Base-by-base conservation (phyloP, 2,113 vertebrate genomes). In the Miniopterus natalensis region DNA sequence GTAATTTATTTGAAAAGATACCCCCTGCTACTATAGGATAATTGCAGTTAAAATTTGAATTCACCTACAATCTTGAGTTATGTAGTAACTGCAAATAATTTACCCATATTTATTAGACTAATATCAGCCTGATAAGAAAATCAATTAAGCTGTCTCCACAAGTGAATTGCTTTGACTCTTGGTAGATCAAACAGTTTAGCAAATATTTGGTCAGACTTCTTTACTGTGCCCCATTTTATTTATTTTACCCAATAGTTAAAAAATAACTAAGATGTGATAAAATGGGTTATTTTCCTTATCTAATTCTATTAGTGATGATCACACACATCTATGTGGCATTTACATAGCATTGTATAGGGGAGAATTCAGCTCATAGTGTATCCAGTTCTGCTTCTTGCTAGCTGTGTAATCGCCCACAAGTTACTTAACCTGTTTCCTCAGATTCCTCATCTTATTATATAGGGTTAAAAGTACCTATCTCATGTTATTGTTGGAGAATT, bases 41-140 rank as follows among this genome's bases (percentile, higher is more conserved):
- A 66, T 57, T 81, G 3, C 31, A 92, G 5, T 63, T 93, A 74
- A 68, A 61, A 70, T 84, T 86, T 53, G 29, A 92, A 91, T 51
- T 92, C 10, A 55, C 25, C 12, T 89, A 2, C 40, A 79, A 70
- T 17, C 10, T 65, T 95, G 45, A 87, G 10, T 27, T 84, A 21
- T 51, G 2, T 36, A 31, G 5, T 36, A 81, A 42, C 2, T 80
- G 3, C 14, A 92, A 75, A 80, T 45, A 68, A 51, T 49, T 93
- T 36, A 2, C 4, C 31, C 78, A 8, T 81, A 7, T 40, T 83
- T 83, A 87, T 87, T 95, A 68, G 14, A 13, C 11, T 63, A 40
- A 70, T 87, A 40, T 40, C 5, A 71, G 8, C 15, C 31, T 84
- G 40, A 42, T 59, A 70, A 92, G 14, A 73, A 92, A 85, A 49